These are phyloP conservation scores for Tor tambroides DNA, from an alignment of 2,113 vertebrate genomes.

Conservation along the genomic window DNA sequence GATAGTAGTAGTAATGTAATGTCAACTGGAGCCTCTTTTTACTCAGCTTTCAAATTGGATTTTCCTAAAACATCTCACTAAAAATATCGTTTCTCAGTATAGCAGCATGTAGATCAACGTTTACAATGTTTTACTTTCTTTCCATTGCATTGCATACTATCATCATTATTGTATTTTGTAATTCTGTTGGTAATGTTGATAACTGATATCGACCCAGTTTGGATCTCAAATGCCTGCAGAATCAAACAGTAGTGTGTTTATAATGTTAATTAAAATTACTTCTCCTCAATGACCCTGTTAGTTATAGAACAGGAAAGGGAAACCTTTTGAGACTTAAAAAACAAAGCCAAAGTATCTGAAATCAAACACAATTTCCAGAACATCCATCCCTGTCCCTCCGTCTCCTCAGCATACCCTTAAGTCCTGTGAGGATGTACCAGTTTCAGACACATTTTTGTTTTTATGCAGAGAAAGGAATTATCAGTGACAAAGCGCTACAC, in stretches of 20 bases:
- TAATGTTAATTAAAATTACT: conserved; percentile 44
- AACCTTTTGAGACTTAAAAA: conserved; percentile 66
- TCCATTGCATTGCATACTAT: conserved; percentile 60
- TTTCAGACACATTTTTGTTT: conserved; percentile 56
- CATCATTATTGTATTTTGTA: conserved; percentile 62
- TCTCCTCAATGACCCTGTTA: conserved; percentile 67
- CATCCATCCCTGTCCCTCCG: background rate
- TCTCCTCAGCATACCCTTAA: conserved; percentile 49
- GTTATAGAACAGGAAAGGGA: conserved; percentile 61
- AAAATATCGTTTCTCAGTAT: conserved; percentile 41
- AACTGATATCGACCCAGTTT: conserved; percentile 39
- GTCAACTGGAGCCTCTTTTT: conserved; percentile 66
- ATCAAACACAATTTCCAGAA: conserved; percentile 57
- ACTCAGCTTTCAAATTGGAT: conserved; percentile 34
- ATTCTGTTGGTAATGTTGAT: conserved; percentile 28
- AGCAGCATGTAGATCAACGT: conserved; percentile 56
- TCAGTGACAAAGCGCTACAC: conserved; percentile 59
- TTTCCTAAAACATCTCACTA: conserved; percentile 8
- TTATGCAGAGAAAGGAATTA: conserved; percentile 62
- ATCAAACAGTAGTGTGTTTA: conserved; percentile 25
- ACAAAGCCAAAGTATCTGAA: conserved; percentile 57
- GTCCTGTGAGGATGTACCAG: conserved; percentile 57
- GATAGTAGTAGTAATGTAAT: conserved; percentile 60
- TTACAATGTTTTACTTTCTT: conserved; percentile 45
- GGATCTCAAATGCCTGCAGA: conserved; percentile 47